Percentiles rank a stretch among this genome's conserved stretches.
These are phyloP conservation scores for Heliornis fulica DNA, from an alignment of 2,113 vertebrate species.

Conservation along the genomic window DNA sequence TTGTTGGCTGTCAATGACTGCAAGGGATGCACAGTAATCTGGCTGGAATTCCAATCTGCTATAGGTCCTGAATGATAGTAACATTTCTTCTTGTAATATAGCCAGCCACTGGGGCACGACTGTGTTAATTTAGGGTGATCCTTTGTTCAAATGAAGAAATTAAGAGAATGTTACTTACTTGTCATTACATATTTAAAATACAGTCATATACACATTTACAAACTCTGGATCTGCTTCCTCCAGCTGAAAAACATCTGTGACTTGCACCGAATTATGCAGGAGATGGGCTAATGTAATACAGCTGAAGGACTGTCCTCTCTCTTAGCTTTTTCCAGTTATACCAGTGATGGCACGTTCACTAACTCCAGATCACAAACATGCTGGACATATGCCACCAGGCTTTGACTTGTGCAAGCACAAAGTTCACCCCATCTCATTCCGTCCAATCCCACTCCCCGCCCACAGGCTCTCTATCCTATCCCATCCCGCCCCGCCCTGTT, in stretches of 20 bases:
- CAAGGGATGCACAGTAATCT: background rate
- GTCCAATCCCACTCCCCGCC: background rate
- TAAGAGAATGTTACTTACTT: background rate
- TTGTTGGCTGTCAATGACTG: background rate
- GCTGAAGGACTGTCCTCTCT: background rate
- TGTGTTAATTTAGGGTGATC: background rate
- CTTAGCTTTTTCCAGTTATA: background rate
- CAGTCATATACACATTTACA: background rate
- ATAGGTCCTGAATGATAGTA: background rate
- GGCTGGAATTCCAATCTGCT: background rate
- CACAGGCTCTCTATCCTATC: too few relatives aligned
- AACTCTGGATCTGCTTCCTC: background rate
- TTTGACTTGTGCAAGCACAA: background rate
- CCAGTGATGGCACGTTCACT: background rate
- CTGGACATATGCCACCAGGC: background rate
- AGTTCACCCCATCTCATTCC: background rate
- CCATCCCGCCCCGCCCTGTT: too few relatives aligned
- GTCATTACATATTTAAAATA: background rate
- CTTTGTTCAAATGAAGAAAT: background rate
- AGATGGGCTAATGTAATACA: background rate
- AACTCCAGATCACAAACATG: background rate
- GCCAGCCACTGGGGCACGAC: background rate
- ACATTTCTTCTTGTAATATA: background rate
- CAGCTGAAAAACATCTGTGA: background rate
- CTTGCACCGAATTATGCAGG: background rate